Evolutionary conservation across 2,797 vertebrate genomes (phyloP).

Genomic region (Anguilla marmorata): DNA sequence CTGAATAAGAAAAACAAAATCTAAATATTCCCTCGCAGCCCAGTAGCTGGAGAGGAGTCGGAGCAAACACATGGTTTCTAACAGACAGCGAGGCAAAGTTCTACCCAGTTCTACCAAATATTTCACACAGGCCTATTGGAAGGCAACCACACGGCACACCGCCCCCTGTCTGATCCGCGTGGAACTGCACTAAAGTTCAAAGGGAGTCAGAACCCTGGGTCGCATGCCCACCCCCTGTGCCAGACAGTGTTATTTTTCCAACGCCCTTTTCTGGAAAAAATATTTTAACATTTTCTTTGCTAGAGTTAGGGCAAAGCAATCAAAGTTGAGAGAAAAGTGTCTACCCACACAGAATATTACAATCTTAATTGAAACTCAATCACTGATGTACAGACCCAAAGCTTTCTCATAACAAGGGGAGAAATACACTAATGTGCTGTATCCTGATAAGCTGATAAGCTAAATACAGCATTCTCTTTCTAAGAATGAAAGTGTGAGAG

Average conservation of each 20-base stretch:
- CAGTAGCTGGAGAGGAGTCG: neutral
- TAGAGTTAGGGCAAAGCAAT: neutral
- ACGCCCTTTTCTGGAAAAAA: neutral
- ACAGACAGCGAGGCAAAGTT: constrained; percentile 26
- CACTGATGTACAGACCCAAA: neutral
- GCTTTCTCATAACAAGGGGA: constrained; percentile 8
- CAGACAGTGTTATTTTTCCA: neutral
- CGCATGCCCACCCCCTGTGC: neutral
- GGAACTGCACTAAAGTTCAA: neutral
- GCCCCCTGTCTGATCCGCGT: constrained; percentile 15
- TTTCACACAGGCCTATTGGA: neutral
- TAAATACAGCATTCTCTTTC: neutral
- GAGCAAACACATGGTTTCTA: constrained; percentile 28
- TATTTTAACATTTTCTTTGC: constrained; percentile 19
- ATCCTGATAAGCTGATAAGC: neutral
- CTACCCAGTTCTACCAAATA: constrained; percentile 13
- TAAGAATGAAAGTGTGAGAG: neutral
- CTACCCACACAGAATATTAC: neutral
- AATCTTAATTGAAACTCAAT: neutral
- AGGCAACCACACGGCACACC: neutral
- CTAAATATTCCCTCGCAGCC: constrained; percentile 26
- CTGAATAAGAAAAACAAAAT: constrained; percentile 11
- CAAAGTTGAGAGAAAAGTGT: constrained; percentile 6
- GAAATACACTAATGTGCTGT: neutral
- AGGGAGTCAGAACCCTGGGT: neutral